Evolutionary conservation across 2,888 invertebrate genomes (phyloP).

Genomic region (Agrotis ipsilon): DNA sequence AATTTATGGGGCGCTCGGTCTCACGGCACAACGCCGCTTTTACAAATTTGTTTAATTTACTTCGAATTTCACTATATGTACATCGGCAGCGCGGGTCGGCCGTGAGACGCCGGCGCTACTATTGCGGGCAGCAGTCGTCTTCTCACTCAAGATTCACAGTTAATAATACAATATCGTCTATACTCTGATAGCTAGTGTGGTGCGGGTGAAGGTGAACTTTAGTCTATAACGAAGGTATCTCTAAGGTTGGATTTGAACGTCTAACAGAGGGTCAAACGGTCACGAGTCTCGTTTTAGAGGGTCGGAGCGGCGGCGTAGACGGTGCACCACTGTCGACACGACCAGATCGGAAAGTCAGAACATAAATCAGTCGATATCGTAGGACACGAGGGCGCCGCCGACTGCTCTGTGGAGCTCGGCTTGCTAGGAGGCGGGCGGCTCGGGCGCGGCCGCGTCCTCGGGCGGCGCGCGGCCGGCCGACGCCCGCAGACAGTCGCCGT

Average conservation of each 20-base stretch:
- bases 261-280: constrained; percentile 24
- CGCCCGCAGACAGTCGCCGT: constrained; percentile 83
- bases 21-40: constrained; percentile 67
- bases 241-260: constrained; percentile 29
- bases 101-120: constrained; percentile 66
- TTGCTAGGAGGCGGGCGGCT: not conserved
- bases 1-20: constrained; percentile 62
- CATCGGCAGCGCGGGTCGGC: constrained; percentile 72
- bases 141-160: constrained; percentile 55
- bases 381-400: constrained; percentile 38
- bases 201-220: constrained; percentile 40
- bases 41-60: constrained; percentile 67
- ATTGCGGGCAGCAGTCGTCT: constrained; percentile 44
- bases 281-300: constrained; percentile 30
- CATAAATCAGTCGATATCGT: constrained; percentile 42
- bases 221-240: constrained; percentile 41
- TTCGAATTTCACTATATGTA: constrained; percentile 81
- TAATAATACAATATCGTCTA: constrained; percentile 52
- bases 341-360: constrained; percentile 30
- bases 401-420: too few relatives aligned
- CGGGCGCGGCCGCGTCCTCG: constrained; percentile 57
- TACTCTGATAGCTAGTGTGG: constrained; percentile 37
- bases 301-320: constrained; percentile 34
- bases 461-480: constrained; percentile 69
- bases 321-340: constrained; percentile 36